phyloP scores from a whole-genome alignment of 2,797 vertebrate species.

The Capromys pilorides region DNA sequence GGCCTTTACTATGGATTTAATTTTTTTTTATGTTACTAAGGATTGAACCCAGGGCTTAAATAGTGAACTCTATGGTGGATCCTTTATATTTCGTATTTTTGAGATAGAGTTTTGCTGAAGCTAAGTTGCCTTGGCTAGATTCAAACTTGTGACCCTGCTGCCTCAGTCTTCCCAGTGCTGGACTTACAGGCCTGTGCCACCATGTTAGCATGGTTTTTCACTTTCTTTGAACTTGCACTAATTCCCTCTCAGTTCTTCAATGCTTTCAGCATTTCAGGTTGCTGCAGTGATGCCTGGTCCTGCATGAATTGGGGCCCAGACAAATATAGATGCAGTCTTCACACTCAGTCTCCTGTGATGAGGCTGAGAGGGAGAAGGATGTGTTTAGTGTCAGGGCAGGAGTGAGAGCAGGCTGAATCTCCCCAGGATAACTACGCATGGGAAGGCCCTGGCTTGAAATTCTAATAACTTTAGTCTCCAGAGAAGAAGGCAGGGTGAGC shows the following conservation, averaged over 20 bases:
- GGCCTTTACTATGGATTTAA: conserved; percentile 29
- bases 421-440: neutral
- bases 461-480: neutral
- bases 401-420: neutral
- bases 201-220: conserved; percentile 82
- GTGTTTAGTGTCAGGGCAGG: neutral
- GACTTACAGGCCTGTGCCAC: neutral
- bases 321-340: rapidly evolving
- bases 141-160: neutral
- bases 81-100: neutral
- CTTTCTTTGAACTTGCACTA: conserved; percentile 95
- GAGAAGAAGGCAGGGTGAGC: conserved; percentile 35
- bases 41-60: neutral
- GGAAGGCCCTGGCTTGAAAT: conserved; percentile 31
- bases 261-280: conserved; percentile 88
- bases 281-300: conserved; percentile 75
- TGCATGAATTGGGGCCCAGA: neutral
- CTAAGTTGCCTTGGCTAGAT: neutral
- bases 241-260: conserved; percentile 86
- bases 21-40: neutral
- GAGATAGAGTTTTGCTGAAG: neutral
- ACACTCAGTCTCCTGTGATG: conserved; percentile 78
- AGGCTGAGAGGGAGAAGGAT: conserved; percentile 86
- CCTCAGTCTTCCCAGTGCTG: neutral
- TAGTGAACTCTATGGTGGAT: neutral